Evolutionary conservation across 2,888 invertebrate genomes (phyloP).

Genomic region (Salticus scenicus): DNA sequence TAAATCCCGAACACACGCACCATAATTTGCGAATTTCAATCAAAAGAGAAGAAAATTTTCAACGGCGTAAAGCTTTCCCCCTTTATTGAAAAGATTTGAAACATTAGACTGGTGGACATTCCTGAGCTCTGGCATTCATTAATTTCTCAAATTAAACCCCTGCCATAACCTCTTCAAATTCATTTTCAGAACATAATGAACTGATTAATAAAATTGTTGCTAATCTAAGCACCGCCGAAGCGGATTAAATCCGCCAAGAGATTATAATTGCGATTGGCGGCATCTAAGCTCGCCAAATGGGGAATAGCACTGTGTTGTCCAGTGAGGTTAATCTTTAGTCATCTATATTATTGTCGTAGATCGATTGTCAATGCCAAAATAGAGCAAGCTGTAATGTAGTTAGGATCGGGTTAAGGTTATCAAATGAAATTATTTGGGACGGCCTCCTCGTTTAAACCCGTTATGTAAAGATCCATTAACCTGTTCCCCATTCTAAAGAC

Average conservation of each 20-base stretch:
- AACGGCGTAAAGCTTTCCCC: not conserved
- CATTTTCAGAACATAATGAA: slow-evolving; percentile 18
- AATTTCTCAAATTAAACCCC: slow-evolving; percentile 32
- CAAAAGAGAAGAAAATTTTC: not conserved
- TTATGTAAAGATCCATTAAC: too few relatives aligned
- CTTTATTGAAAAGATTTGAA: slow-evolving; percentile 15
- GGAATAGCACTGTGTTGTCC: slow-evolving; percentile 47
- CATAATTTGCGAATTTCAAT: not conserved
- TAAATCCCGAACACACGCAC: not conserved
- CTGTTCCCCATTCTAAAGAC: too few relatives aligned
- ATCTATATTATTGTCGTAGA: slow-evolving; percentile 52
- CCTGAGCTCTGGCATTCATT: slow-evolving; percentile 20
- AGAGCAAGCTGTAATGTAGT: slow-evolving; percentile 38
- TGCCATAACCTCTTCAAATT: slow-evolving; percentile 16
- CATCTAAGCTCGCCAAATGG: slow-evolving; percentile 48
- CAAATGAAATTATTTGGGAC: slow-evolving; percentile 55
- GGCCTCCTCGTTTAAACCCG: not conserved
- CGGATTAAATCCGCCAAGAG: slow-evolving; percentile 38
- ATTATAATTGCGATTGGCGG: slow-evolving; percentile 57
- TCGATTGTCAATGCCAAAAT: slow-evolving; percentile 47
- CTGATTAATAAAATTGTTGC: slow-evolving; percentile 63
- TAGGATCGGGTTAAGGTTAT: slow-evolving; percentile 54
- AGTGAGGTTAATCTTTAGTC: slow-evolving; percentile 35
- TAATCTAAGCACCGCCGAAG: slow-evolving; percentile 32
- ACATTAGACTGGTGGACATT: slow-evolving; percentile 12